Base-by-base conservation (phyloP, 2,797 vertebrate genomes). In the Darevskia mixta region DNA sequence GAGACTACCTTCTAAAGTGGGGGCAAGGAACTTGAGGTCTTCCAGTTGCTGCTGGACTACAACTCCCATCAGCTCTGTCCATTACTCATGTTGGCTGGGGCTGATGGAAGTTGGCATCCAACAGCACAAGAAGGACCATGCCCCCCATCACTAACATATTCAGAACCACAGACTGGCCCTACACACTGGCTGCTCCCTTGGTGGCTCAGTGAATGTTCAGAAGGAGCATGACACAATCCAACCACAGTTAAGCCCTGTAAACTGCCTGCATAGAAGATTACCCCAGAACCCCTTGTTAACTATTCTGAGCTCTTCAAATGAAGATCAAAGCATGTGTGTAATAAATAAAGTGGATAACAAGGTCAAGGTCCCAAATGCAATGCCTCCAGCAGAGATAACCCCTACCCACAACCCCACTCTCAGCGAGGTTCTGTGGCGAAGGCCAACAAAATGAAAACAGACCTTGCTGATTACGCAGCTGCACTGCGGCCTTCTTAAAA, bases 381-480 rank as follows among this genome's bases (percentile, higher is more conserved):
- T 25, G n/a, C 20, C 64, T 45, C 43, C 25, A 10, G 43, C 58
- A 71, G n/a, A 86, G 45, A 86, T 58, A 55, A 55, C 25, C 25
- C 10, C 64, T 79, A 79, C n/a, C 66, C 55, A 35, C 23, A 27
- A 79, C 8, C 23, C 23, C 15, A 38, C 23, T 17, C n/a, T 58
- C n/a, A 35, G 32, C 18, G 25, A 43, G 61, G 35, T 13, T 32
- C 35, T 49, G 61, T 5, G 3, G 15, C 61, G 69, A 69, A 79
- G 66, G 75, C 76, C 76, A 71, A 55, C 45, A 64, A 79, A 79
- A 86, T 69, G 64, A 79, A 85, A n/a, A 82, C 49, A 38, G 35
- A 41, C 25, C 8, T 67, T 66, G 45, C 15, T 17, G n/a, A 10
- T 35, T 29, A 79, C 8, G 69, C 61, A 61, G 25, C 45, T n/a